phyloP scores from a whole-genome alignment of 2,113 vertebrate genomes.

The Toxotes jaculatrix region DNA sequence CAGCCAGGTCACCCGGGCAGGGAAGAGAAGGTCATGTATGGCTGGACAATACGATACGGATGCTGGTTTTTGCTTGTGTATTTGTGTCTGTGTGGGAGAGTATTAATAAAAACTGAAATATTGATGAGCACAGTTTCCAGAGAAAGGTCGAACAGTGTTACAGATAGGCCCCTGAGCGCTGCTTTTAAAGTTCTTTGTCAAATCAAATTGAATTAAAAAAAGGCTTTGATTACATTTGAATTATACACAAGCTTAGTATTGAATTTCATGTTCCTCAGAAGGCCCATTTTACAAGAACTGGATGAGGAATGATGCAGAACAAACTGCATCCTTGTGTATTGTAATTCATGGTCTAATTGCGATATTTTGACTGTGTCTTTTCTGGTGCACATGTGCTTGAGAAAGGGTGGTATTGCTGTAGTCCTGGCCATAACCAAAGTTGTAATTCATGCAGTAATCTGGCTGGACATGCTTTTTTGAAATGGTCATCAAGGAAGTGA shows the following conservation, averaged over 20 bases:
- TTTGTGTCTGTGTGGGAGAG: slow-evolving; percentile 12
- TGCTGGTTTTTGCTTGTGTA: slow-evolving; percentile 28
- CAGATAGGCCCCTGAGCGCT: slow-evolving; percentile 13
- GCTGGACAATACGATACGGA: slow-evolving; percentile 39
- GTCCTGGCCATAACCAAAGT: background rate
- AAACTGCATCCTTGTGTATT: slow-evolving; percentile 59
- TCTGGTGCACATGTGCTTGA: slow-evolving; percentile 29
- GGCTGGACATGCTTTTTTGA: slow-evolving; percentile 41
- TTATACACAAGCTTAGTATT: slow-evolving; percentile 26
- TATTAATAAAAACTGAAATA: slow-evolving; percentile 44
- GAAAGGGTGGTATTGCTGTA: slow-evolving; percentile 12
- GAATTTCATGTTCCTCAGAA: slow-evolving; percentile 43
- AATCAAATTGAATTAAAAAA: slow-evolving; percentile 7
- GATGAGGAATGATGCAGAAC: slow-evolving; percentile 60
- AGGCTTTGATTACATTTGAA: slow-evolving; percentile 25
- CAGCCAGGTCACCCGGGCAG: slow-evolving; percentile 47
- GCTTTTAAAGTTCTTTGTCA: slow-evolving; percentile 14
- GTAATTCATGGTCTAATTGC: slow-evolving; percentile 69
- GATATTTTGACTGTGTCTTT: slow-evolving; percentile 23
- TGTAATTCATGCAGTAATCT: slow-evolving; percentile 61
- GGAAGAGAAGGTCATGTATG: slow-evolving; percentile 52
- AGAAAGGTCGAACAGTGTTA: slow-evolving; percentile 35
- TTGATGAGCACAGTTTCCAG: slow-evolving; percentile 28
- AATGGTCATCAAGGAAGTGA: slow-evolving; percentile 49
- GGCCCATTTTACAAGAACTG: slow-evolving; percentile 50